A percentile compares a stretch with the other conserved stretches of the same genome.
Evolutionary conservation across 2,113 vertebrate species (phyloP).

Genomic region (Callorhinus ursinus): DNA sequence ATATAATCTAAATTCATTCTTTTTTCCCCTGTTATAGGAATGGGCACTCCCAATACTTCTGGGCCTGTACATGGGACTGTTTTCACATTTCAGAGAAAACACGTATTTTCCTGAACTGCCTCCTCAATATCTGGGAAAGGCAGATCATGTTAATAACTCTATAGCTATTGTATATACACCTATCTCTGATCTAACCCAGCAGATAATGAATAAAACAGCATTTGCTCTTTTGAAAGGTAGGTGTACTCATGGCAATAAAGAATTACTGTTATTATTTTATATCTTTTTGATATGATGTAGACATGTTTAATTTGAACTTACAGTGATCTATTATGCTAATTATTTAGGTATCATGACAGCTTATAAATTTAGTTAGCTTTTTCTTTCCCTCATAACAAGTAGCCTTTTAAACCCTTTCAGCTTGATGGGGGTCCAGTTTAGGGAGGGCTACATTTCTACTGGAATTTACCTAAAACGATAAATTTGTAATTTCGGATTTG

Average conservation of each 20-base stretch:
- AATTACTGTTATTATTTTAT: not conserved
- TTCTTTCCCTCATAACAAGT: not conserved
- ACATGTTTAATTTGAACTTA: not conserved
- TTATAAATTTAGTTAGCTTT: not conserved
- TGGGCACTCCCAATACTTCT: slow-evolving; percentile 80
- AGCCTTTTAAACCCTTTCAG: not conserved
- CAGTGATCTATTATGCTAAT: not conserved
- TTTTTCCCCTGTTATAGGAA: slow-evolving; percentile 70
- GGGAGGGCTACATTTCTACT: not conserved
- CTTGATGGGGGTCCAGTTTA: not conserved
- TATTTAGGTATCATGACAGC: not conserved
- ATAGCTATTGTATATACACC: slow-evolving; percentile 73
- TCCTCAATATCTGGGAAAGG: slow-evolving; percentile 66
- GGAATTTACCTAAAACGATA: not conserved
- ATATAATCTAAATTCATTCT: not conserved
- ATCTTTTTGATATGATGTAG: accelerated
- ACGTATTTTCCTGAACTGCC: not conserved
- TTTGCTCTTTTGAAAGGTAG: slow-evolving; percentile 76
- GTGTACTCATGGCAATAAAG: not conserved
- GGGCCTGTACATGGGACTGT: not conserved
- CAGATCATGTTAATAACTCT: slow-evolving; percentile 63
- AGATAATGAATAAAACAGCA: slow-evolving; percentile 81
- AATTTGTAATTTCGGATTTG: slow-evolving; percentile 27
- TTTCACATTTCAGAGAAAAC: not conserved
- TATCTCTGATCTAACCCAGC: slow-evolving; percentile 56